Conservation (phyloP, 2,113 vertebrate species). For the Eubucco bourcierii region DNA sequence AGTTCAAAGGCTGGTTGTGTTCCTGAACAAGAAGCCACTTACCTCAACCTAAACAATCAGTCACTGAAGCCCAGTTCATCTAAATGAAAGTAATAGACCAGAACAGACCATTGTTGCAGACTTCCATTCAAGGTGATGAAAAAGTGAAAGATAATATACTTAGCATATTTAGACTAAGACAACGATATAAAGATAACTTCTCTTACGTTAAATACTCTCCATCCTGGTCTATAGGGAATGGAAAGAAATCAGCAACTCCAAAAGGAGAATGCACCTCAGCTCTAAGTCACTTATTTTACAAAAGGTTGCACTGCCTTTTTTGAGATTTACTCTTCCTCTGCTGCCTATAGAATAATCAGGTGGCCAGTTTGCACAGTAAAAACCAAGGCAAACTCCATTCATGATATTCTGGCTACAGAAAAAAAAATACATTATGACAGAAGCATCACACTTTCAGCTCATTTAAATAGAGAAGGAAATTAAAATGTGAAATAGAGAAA, state of each 20-base stretch:
- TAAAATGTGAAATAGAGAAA: not conserved
- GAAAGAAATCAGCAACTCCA: not conserved
- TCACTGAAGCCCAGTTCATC: not conserved
- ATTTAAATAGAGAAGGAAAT: not conserved
- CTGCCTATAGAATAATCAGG: not conserved
- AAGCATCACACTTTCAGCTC: not conserved
- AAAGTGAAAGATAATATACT: not conserved
- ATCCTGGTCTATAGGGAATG: not conserved
- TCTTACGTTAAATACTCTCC: not conserved
- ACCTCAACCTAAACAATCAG: not conserved
- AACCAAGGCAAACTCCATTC: not conserved
- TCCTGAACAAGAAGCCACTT: not conserved
- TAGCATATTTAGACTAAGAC: not conserved
- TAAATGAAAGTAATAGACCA: not conserved
- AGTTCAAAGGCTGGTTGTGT: not conserved
- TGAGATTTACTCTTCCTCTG: rapidly evolving
- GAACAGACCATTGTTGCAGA: not conserved
- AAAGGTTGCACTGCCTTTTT: not conserved
- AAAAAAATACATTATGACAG: not conserved
- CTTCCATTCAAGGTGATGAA: not conserved
- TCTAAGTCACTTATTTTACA: not conserved
- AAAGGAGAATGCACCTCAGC: not conserved
- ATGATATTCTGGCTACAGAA: not conserved
- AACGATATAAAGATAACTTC: not conserved
- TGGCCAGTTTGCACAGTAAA: not conserved